phyloP scores from a whole-genome alignment of 2,797 vertebrate genomes.

The Pogoniulus pusillus region DNA sequence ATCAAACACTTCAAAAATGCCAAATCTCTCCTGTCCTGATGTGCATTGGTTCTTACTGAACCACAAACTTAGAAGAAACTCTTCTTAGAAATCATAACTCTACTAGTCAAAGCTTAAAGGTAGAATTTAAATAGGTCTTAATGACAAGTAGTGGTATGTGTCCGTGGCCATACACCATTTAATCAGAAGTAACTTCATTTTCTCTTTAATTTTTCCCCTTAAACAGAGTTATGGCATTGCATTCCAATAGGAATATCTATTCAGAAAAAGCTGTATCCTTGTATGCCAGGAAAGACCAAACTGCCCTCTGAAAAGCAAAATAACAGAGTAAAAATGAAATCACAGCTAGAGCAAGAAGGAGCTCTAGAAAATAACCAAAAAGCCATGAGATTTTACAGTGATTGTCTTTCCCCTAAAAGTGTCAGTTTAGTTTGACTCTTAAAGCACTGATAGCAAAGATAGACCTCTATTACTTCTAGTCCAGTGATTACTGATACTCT shows the following conservation, averaged over 20 bases:
- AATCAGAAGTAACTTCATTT: neutral
- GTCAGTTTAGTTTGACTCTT: neutral
- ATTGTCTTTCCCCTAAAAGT: neutral
- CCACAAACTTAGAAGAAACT: neutral
- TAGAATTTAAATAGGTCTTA: neutral
- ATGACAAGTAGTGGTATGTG: neutral
- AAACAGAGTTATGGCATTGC: neutral
- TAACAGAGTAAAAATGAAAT: neutral
- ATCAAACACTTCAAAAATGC: neutral
- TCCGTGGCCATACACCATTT: neutral
- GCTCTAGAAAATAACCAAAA: neutral
- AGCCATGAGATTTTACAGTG: neutral
- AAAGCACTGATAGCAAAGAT: neutral
- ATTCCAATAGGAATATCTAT: neutral
- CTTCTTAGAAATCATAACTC: neutral
- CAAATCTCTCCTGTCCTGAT: neutral
- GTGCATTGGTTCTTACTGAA: fast-evolving
- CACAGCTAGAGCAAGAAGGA: neutral
- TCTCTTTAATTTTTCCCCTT: neutral
- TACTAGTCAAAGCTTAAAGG: neutral
- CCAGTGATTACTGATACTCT: neutral
- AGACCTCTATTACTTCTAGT: neutral
- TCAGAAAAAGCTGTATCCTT: neutral
- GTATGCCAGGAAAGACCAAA: neutral
- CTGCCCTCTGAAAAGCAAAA: neutral